Evolutionary conservation across 2,797 vertebrate genomes (phyloP).

Genomic region (Syndactyla subalaris): DNA sequence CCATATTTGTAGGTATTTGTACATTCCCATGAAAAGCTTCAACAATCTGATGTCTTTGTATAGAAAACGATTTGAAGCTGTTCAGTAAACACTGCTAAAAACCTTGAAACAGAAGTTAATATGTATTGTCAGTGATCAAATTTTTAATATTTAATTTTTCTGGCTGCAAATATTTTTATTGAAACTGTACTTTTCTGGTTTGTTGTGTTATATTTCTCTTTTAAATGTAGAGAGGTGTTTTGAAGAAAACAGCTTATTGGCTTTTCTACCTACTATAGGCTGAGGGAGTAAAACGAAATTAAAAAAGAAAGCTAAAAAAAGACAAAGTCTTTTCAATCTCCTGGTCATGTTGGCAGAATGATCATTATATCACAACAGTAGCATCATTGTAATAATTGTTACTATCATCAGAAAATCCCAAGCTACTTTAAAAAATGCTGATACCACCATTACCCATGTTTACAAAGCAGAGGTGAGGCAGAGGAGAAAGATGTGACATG

Average conservation of each 20-base stretch:
- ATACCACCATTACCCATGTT: neutral
- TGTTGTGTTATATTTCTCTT: neutral
- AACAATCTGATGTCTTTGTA: neutral
- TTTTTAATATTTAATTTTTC: neutral
- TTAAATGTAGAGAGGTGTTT: neutral
- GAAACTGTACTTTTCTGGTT: neutral
- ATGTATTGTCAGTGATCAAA: neutral
- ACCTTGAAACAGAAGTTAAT: neutral
- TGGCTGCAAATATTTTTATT: neutral
- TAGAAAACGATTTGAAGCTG: neutral
- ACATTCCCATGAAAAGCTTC: neutral
- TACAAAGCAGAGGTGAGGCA: neutral
- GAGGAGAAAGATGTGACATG: neutral
- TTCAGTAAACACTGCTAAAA: neutral
- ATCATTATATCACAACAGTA: neutral
- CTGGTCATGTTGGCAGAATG: neutral
- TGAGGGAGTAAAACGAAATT: neutral
- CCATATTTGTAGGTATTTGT: neutral
- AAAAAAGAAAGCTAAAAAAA: neutral
- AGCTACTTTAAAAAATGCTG: neutral
- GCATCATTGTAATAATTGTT: neutral
- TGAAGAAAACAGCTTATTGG: neutral
- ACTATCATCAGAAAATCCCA: neutral
- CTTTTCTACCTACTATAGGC: neutral
- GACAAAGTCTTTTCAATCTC: neutral